Percentiles rank a stretch among this genome's conserved stretches.
phyloP scores from a whole-genome alignment of 1,140 invertebrate genomes.

The Doryteuthis pealeii region DNA sequence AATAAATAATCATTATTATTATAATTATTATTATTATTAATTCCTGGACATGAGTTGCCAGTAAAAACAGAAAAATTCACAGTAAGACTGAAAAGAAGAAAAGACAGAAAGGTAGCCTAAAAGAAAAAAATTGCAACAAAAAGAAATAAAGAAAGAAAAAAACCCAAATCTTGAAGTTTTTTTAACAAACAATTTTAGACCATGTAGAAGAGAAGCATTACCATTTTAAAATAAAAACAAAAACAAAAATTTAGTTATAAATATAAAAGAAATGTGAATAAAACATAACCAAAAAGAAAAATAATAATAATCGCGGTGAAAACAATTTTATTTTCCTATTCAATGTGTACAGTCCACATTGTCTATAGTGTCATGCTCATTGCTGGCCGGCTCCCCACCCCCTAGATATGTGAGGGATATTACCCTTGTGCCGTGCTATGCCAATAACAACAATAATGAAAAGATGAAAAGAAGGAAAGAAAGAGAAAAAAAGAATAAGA shows the following conservation, averaged over 20 bases:
- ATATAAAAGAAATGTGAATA: background rate
- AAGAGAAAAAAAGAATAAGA: too few species aligned
- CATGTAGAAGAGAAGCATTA: background rate
- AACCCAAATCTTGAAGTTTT: too few species aligned
- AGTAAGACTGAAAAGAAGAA: background rate
- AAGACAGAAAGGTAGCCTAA: too few species aligned
- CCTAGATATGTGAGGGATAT: background rate
- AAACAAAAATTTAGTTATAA: background rate
- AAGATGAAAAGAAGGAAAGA: too few species aligned
- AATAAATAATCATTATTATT: too few species aligned
- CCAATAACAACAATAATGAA: background rate
- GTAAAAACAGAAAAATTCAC: background rate
- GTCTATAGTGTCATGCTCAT: background rate
- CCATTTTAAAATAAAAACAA: background rate
- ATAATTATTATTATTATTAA: background rate
- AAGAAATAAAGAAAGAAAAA: too few species aligned
- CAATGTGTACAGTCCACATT: conserved; percentile 4
- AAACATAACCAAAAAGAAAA: too few species aligned
- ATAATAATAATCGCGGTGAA: background rate
- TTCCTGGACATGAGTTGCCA: background rate
- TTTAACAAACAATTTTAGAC: too few species aligned
- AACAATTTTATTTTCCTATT: conserved; percentile 8
- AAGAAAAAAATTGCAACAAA: too few species aligned
- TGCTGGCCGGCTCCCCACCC: too few species aligned
- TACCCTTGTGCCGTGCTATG: background rate